Conservation (phyloP, 2,113 vertebrate genomes). For the Lophius piscatorius region DNA sequence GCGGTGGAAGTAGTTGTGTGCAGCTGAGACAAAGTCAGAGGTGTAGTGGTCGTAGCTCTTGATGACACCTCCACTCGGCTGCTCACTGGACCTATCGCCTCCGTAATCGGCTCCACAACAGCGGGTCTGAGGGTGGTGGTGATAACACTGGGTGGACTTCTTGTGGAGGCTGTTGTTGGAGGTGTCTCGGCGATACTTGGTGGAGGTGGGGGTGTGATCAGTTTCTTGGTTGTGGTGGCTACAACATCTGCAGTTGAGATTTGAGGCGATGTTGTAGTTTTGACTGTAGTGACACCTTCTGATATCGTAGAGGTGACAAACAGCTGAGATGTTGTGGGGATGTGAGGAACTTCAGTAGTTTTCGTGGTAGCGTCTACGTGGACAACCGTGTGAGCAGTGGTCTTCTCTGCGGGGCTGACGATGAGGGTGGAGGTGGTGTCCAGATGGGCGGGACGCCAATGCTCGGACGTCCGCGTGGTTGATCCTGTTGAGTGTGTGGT, state of each 20-base stretch:
- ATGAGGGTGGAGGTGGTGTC: constrained; percentile 39
- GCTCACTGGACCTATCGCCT: constrained; percentile 46
- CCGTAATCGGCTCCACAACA: constrained; percentile 27
- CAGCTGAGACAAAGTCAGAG: constrained; percentile 19
- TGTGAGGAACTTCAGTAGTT: constrained; percentile 36
- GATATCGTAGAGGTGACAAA: constrained; percentile 26
- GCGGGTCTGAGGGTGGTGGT: constrained; percentile 51
- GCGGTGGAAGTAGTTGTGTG: constrained; percentile 36
- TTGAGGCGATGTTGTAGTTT: constrained; percentile 22
- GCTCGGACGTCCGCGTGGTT: constrained; percentile 32
- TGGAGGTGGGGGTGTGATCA: constrained; percentile 24
- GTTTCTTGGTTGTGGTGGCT: constrained; percentile 35
- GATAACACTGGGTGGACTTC: constrained; percentile 11
- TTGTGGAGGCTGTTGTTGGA: constrained; percentile 38
- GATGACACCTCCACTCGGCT: constrained; percentile 56
- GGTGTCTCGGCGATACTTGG: constrained; percentile 27
- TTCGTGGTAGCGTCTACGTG: constrained; percentile 28
- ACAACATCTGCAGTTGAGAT: constrained; percentile 25
- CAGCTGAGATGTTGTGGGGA: constrained; percentile 18
- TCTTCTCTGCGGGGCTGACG: constrained; percentile 51
- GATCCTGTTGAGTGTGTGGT: constrained; percentile 31
- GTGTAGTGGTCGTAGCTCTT: constrained; percentile 20
- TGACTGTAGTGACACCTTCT: not conserved
- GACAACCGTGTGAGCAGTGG: constrained; percentile 33
- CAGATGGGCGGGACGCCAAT: constrained; percentile 40